Base-by-base conservation (phyloP, 92 coral and sea anemone species). In the Epizoanthus rinbou region DNA sequence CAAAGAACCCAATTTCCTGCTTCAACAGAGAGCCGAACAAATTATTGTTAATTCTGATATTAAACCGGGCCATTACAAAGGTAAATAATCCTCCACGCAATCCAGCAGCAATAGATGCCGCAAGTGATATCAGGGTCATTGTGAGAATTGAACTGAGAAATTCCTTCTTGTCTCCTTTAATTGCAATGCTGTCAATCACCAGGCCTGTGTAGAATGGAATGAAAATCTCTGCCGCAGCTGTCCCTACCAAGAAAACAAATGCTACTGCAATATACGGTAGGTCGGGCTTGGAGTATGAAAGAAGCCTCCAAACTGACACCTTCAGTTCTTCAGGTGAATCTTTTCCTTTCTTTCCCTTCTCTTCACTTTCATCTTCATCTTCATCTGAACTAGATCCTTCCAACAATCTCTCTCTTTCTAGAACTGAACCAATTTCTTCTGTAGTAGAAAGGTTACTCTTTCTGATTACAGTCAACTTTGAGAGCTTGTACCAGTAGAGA, bases 1-100 rank as follows among this genome's bases (percentile, higher is more conserved):
- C 99, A 84, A 97, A 97, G 84, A 97, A 97, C 15, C 95, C 98
- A 22, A 97, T 92, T 73, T 97, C 99, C 62, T 97, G 99, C 8
- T 85, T 88, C 0, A 97, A 63, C 60, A 97, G 91, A 1, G 99
- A 97, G 43, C 91, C 91, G 87, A 97, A 97, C 19, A 97, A 84
- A 10, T 74, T 63, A 69, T 97, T 97, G 80, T 88, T 97, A 69
- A 97, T 84, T 65, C 99, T 89, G 81, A 80, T 90, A 79, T 87
- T 90, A 79, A 97, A 94, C 37, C 97, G 81, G 63, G 97, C 94
- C 69, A 85, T 85, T 19, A 97, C 93, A 52, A 86, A 84, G 7
- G 86, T 85, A 79, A 97, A 97, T 41, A 94, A 67, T 5, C 95
- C 99, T 25, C 99, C 99, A 19, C 99, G 89, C 39, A 97, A 72